Evolutionary conservation across 2,797 vertebrate species (phyloP), one percentile per base, ranked within the genome.

Genomic region (Sebastes matsubarae): DNA sequence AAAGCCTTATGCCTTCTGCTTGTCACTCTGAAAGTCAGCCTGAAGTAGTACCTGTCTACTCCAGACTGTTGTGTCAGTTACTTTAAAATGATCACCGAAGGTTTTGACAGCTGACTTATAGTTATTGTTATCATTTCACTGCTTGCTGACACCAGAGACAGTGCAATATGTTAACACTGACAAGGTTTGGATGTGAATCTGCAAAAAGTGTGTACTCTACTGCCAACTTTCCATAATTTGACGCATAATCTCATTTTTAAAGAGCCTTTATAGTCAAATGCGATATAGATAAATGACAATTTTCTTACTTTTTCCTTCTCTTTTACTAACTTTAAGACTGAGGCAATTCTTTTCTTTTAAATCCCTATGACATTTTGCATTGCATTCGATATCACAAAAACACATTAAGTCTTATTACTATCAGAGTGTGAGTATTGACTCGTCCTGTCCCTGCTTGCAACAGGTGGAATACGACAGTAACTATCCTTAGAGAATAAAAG

Each of bases 1-100:
- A 83, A 61, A 81, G 61, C 13, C 55, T 84, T 80, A 75, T 72
- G 76, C 77, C 79, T 77, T 70, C 71, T 72, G 42, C 72, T 27
- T 22, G 69, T 87, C 88, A 72, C 59, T 83, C 74, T 80, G 22
- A 77, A 66, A 72, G 22, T 80, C 70, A 65, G 60, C 24, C 60
- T 54, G 20, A 64, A 65, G 64, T 60, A 18, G 22, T 34, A 54
- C 10, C 36, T 63, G 63, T 61, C 52, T 66, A 8, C 24, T n/a
- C 52, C 50, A 54, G 36, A 22, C 32, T 52, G 11, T 10, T 10
- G 8, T 54, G 13, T 54, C 55, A 30, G n/a, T 65, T 50, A 22
- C 22, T 65, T 71, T 7, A 27, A 75, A 72, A 59, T 32, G 14
- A 77, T 68, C 18, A 52, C 60, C 9, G 24, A 29, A 52, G n/a